Conservation (phyloP, 2,888 invertebrate genomes). For the Desoria tigrina region DNA sequence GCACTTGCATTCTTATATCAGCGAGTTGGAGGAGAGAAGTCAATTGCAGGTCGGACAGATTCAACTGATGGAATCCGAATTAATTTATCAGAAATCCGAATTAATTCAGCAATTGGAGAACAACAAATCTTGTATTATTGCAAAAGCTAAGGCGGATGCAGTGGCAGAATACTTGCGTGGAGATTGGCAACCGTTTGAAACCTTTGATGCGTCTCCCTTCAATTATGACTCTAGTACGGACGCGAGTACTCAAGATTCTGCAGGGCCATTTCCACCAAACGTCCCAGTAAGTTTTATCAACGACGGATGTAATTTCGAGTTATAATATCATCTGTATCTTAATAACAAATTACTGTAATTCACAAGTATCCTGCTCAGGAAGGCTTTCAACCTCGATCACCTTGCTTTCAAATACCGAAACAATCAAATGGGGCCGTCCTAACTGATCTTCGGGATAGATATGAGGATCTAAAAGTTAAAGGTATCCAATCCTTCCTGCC, state of each 20-base stretch:
- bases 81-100: not conserved
- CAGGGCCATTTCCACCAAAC: not conserved
- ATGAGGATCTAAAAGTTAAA: constrained; percentile 31
- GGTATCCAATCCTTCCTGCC: constrained; percentile 4
- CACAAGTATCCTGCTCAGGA: no score
- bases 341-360: no score
- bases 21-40: not conserved
- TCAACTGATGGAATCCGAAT: not conserved
- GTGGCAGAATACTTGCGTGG: constrained; percentile 1
- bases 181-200: not conserved
- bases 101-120: not conserved
- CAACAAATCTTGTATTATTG: not conserved
- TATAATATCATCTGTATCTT: no score
- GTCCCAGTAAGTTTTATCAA: no score
- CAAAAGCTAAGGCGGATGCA: constrained; percentile 9
- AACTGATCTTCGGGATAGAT: constrained; percentile 37
- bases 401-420: constrained; percentile 6
- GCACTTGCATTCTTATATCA: not conserved
- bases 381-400: not conserved
- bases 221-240: no score
- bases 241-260: not conserved
- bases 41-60: not conserved
- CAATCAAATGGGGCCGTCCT: constrained; percentile 19
- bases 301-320: no score
- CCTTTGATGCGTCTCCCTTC: not conserved